phyloP scores from a whole-genome alignment of 2,113 vertebrate species.

The Polypterus bichir region DNA sequence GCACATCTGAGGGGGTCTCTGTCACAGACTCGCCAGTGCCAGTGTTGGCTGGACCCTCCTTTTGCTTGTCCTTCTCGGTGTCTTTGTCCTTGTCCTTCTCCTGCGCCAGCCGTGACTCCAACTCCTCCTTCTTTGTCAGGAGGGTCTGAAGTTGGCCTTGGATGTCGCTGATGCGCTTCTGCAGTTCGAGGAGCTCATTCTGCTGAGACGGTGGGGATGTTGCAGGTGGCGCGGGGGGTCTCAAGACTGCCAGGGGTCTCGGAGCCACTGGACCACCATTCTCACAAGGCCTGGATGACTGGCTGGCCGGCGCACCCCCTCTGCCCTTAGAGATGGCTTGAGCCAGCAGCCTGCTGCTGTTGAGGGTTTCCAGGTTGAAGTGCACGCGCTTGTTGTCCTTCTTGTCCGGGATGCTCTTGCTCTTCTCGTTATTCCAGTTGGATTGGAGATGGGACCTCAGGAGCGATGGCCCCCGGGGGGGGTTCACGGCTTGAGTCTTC shows the following conservation, averaged over 20 bases:
- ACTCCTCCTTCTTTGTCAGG: conserved; percentile 53
- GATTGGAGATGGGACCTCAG: conserved; percentile 8
- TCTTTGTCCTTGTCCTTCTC: conserved; percentile 17
- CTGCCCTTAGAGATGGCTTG: conserved; percentile 22
- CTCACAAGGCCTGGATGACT: conserved; percentile 18
- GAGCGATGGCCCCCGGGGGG: rapidly evolving
- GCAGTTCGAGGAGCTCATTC: conserved; percentile 56
- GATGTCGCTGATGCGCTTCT: conserved; percentile 52
- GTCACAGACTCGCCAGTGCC: not conserved
- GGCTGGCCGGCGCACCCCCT: conserved; percentile 12
- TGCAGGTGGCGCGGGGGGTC: conserved; percentile 29
- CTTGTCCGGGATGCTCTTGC: conserved; percentile 16
- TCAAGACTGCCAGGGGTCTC: conserved; percentile 11
- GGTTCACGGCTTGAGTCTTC: conserved; percentile 16
- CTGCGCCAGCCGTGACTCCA: conserved; percentile 49
- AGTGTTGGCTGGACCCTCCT: conserved; percentile 16
- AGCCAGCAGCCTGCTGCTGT: conserved; percentile 40
- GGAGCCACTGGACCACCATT: conserved; percentile 21
- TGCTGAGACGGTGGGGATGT: conserved; percentile 18
- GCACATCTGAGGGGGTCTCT: conserved; percentile 8
- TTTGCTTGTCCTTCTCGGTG: no score
- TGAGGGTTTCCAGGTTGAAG: conserved; percentile 56
- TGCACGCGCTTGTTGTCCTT: conserved; percentile 51
- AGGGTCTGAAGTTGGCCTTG: conserved; percentile 51
- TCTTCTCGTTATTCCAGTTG: conserved; percentile 31